A percentile compares a stretch with the other conserved stretches of the same genome.
These are phyloP conservation scores for Ophonus ardosiacus DNA, from an alignment of 2,888 invertebrate genomes.

Conservation along the genomic window DNA sequence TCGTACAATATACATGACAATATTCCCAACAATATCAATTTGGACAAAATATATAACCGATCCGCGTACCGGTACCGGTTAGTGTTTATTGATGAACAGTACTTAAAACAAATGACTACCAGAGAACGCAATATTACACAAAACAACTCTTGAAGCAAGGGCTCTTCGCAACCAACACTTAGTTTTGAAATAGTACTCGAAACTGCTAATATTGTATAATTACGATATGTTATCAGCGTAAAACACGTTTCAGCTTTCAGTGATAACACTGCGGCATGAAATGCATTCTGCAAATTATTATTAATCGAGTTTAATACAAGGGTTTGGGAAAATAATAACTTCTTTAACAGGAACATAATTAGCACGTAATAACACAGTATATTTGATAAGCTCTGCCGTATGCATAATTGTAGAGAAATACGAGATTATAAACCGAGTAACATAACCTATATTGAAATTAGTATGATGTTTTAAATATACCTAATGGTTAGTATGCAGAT, in stretches of 20 bases:
- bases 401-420: background rate
- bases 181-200: constrained; percentile 7
- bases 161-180: constrained; percentile 43
- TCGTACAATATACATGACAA: constrained; percentile 2
- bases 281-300: constrained; percentile 22
- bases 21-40: constrained; percentile 19
- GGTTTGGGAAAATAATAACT: constrained; percentile 24
- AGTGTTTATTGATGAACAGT: constrained; percentile 1
- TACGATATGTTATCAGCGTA: constrained; percentile 29
- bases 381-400: constrained; percentile 8
- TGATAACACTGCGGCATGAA: constrained; percentile 10
- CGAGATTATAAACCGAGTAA: background rate
- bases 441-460: background rate
- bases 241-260: constrained; percentile 22
- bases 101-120: constrained; percentile 20
- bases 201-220: constrained; percentile 25
- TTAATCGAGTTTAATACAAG: constrained; percentile 1
- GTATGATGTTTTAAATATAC: background rate
- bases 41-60: background rate
- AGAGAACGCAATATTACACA: constrained; percentile 20
- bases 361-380: constrained; percentile 18
- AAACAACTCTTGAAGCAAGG: constrained; percentile 25
- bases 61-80: constrained; percentile 2
- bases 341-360: constrained; percentile 28
- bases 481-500: background rate